A percentile compares a stretch with the other conserved stretches of the same genome.
Evolutionary conservation across 2,113 vertebrate species (phyloP).

Genomic region (Jacana jacana): DNA sequence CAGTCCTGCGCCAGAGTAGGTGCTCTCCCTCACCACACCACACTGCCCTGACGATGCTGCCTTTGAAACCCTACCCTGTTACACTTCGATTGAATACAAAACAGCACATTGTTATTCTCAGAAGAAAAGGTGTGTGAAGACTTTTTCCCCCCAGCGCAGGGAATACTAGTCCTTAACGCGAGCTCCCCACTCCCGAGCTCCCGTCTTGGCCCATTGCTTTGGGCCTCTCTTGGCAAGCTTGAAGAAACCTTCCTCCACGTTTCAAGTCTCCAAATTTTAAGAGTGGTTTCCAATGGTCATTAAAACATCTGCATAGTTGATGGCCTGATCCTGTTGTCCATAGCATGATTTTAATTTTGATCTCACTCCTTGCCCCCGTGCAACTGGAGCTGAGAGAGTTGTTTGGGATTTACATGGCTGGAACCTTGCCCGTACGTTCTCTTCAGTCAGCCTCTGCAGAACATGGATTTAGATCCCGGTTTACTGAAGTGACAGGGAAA

Average conservation of each 20-base stretch:
- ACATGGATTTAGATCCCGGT: not conserved
- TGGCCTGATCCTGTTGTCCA: not conserved
- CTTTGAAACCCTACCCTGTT: not conserved
- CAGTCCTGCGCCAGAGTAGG: not conserved
- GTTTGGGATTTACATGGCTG: not conserved
- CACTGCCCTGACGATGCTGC: not conserved
- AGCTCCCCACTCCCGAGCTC: not conserved
- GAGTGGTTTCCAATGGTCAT: not conserved
- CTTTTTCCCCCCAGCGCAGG: not conserved
- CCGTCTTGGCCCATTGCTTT: accelerated
- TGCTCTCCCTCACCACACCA: not conserved
- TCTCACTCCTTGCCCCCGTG: not conserved
- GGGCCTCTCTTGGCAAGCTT: not conserved
- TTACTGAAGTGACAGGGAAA: not conserved
- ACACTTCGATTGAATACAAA: not conserved
- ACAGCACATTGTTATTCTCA: not conserved
- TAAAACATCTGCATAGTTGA: not conserved
- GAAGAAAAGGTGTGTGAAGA: not conserved
- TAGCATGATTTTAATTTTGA: not conserved
- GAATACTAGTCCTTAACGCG: not conserved
- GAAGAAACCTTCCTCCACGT: not conserved
- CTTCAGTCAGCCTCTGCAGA: not conserved
- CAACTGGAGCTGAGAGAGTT: not conserved
- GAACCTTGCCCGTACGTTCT: not conserved
- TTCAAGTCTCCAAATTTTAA: not conserved